These are phyloP conservation scores for Smittia aterrima DNA, from an alignment of 2,888 invertebrate species.

Conservation along the genomic window DNA sequence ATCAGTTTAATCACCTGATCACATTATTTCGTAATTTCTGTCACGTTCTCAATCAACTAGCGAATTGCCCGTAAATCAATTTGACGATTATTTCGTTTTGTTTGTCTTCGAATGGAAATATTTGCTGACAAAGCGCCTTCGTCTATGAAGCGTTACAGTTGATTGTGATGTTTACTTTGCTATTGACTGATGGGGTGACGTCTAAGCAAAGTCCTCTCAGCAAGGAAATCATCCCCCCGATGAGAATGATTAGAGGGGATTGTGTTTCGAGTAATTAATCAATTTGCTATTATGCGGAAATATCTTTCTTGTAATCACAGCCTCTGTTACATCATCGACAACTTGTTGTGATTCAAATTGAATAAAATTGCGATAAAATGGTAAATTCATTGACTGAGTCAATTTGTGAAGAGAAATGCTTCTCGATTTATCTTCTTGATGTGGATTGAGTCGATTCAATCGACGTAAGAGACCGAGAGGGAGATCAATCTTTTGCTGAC, in stretches of 20 bases:
- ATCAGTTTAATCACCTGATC: constrained; percentile 35
- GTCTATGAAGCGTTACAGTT: no score
- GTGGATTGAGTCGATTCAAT: no score
- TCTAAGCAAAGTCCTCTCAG: background rate
- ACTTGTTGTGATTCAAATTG: constrained; percentile 31
- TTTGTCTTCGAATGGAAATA: background rate
- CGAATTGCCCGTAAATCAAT: background rate
- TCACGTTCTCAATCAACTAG: background rate
- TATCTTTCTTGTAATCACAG: background rate
- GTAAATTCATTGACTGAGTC: constrained; percentile 33
- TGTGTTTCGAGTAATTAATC: constrained; percentile 29
- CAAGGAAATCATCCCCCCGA: constrained; percentile 2
- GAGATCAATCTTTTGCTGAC: no score
- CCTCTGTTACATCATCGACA: background rate
- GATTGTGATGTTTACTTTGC: no score
- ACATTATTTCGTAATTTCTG: constrained; percentile 14
- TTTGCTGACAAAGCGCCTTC: background rate
- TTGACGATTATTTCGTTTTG: background rate
- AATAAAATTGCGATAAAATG: constrained; percentile 34
- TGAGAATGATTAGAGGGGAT: constrained; percentile 15
- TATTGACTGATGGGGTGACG: background rate
- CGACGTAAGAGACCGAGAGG: no score
- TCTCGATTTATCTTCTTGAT: constrained; percentile 18
- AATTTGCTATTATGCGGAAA: constrained; percentile 28
- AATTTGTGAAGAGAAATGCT: constrained; percentile 13